Evolutionary conservation across 2,888 invertebrate genomes (phyloP).

Genomic region (Aricia artaxerxes): DNA sequence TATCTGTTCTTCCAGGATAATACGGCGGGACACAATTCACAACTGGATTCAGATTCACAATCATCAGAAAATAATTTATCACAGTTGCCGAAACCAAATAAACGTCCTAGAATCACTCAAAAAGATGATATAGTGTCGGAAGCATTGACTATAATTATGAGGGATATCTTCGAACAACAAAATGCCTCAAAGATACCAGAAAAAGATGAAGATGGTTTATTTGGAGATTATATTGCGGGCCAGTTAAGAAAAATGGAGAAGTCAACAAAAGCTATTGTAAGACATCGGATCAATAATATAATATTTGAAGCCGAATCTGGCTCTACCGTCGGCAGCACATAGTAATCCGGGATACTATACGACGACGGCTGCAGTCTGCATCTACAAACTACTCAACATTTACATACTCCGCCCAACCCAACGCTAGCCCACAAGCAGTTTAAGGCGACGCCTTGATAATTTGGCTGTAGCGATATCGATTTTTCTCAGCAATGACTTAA

Average conservation of each 20-base stretch:
- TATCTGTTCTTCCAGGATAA: not conserved
- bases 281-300: slow-evolving; percentile 42
- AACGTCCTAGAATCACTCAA: slow-evolving; percentile 40
- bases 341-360: no score
- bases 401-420: no score
- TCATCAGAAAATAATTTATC: slow-evolving; percentile 37
- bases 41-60: slow-evolving; percentile 33
- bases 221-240: slow-evolving; percentile 41
- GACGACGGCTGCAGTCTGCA: no score
- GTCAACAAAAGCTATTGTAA: slow-evolving; percentile 39
- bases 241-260: slow-evolving; percentile 40
- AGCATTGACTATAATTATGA: slow-evolving; percentile 40
- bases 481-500: no score
- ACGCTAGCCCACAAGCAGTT: no score
- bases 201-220: slow-evolving; percentile 41
- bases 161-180: slow-evolving; percentile 39
- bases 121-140: slow-evolving; percentile 39
- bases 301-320: slow-evolving; percentile 43
- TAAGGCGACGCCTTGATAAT: no score
- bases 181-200: slow-evolving; percentile 37
- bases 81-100: slow-evolving; percentile 38
- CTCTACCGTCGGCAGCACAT: not conserved
- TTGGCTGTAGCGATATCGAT: no score
- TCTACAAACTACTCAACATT: no score
- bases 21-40: slow-evolving; percentile 13